Base-by-base conservation (phyloP, 1,140 invertebrate species). In the Hylaeus volcanicus region DNA sequence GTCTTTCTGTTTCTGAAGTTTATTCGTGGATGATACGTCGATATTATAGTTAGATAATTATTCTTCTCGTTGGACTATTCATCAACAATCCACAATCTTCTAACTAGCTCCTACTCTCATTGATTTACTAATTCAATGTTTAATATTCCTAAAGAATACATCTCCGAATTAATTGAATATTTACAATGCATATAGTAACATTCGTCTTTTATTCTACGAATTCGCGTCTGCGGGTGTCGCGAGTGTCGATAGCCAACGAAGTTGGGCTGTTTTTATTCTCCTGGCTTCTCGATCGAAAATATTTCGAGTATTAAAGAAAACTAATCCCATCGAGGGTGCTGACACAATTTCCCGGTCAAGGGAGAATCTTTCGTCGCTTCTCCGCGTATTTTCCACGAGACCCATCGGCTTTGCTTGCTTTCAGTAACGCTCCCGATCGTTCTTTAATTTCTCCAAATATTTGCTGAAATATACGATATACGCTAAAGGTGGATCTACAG, bases 271-370 rank as follows among this genome's bases (percentile, higher is more conserved):
- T 70, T 83, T 81, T 15, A 15, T 80, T 53, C n/a, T 12, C 2
- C 55, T 48, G 53, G 51, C 39, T 66, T 48, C 55, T 63, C 53
- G 66, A 81, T 75, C 64, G 70, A 79, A 37, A 39, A 9, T 41
- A 48, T 39, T 12, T 6, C 39, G 14, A 12, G 56, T n/a, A 74
- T 79, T 68, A 53, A 65, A 82, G 41, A 45, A 61, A 68, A 55
- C 14, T 55, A 61, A 72, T 78, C 76, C 9, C 14, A 3, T 8
- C 9, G n/a, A 14, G 48, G 55, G 12, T 56, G 39, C 37, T 26
- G 5, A 64, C 43, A 48, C n/a, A 6, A 55, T 82, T 66, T 78
- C 37, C 26, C 41, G 0, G 6, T 60, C 14, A 26, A 26, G 5
- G 26, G 12, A 5, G 26, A 26, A 60, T n/a, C n/a, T 8, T 6